Conservation (phyloP, 2,797 vertebrate genomes). For the Eidolon dupreanum region DNA sequence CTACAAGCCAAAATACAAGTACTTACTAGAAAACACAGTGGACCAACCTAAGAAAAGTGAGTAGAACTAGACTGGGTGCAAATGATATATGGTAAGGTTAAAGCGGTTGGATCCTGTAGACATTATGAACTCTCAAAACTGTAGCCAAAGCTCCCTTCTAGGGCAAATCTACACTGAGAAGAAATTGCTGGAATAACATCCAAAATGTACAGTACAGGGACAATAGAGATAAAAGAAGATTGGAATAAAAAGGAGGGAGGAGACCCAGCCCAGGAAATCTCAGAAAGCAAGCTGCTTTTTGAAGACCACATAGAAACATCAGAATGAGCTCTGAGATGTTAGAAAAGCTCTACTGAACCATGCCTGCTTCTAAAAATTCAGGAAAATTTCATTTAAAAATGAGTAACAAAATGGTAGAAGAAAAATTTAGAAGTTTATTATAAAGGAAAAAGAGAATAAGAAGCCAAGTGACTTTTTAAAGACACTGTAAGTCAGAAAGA, state of each 20-base stretch:
- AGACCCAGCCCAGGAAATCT: neutral
- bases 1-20: neutral
- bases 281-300: neutral
- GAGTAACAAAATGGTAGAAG: neutral
- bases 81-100: neutral
- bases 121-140: neutral
- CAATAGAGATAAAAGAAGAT: neutral
- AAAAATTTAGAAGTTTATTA: neutral
- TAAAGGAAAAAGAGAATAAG: neutral
- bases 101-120: neutral
- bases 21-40: neutral
- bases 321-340: neutral
- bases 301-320: neutral
- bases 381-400: slow-evolving; percentile 5
- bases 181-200: neutral
- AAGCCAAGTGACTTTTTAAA: neutral
- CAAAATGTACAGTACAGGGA: neutral
- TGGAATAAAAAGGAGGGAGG: neutral
- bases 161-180: neutral
- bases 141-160: neutral
- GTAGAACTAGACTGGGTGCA: neutral
- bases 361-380: neutral
- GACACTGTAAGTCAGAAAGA: neutral
- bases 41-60: neutral
- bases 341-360: neutral